phyloP scores from a whole-genome alignment of 2,113 vertebrate species.

The Albula glossodonta region DNA sequence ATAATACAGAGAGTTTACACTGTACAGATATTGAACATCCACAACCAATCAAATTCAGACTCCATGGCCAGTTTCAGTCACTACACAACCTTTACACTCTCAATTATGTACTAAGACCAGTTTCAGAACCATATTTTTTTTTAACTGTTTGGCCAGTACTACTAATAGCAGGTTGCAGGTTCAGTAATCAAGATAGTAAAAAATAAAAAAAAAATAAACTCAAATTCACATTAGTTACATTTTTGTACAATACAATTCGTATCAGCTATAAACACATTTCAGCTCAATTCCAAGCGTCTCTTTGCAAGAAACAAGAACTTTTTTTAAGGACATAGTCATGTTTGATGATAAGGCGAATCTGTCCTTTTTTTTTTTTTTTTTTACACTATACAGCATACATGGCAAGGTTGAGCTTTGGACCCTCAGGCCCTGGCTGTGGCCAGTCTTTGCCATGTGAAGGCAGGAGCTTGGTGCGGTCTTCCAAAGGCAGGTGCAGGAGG shows the following conservation, averaged over 20 bases:
- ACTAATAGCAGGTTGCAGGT: background rate
- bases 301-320: background rate
- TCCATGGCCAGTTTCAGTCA: constrained; percentile 6
- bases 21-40: background rate
- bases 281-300: background rate
- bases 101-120: background rate
- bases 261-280: background rate
- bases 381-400: background rate
- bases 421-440: background rate
- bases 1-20: too few species aligned
- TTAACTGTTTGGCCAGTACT: background rate
- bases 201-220: background rate
- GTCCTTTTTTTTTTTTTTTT: background rate
- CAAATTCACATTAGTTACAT: background rate
- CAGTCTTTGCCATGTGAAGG: background rate
- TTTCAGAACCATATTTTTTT: background rate
- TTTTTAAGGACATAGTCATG: background rate
- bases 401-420: background rate
- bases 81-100: background rate
- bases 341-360: background rate
- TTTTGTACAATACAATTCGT: background rate
- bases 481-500: background rate
- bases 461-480: background rate
- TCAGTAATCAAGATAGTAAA: background rate
- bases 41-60: background rate